Evolutionary conservation across 2,888 invertebrate species (phyloP).

Genomic region (Stenichneumon culpator): DNA sequence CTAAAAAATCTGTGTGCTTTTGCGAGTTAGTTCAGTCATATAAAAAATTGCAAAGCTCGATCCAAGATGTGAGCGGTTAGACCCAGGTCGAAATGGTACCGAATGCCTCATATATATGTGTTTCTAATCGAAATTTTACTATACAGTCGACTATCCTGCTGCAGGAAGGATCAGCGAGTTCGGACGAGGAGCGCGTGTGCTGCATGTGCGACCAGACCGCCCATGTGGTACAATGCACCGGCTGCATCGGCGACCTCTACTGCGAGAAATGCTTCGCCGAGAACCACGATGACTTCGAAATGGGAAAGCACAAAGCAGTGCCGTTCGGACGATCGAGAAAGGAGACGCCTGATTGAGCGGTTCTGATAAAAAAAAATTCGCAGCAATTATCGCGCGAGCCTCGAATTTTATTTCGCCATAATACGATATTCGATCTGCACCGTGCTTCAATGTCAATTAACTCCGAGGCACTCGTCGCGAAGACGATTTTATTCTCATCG

Average conservation of each 20-base stretch:
- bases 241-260: conserved; percentile 93
- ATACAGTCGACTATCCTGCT: not conserved
- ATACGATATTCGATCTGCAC: conserved; percentile 36
- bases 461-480: conserved; percentile 2
- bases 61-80: no score
- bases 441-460: conserved; percentile 36
- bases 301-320: conserved; percentile 75
- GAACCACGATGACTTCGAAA: conserved; percentile 89
- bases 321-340: conserved; percentile 69
- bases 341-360: conserved; percentile 49
- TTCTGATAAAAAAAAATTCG: not conserved
- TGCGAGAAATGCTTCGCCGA: conserved; percentile 92
- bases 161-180: conserved; percentile 42
- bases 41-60: no score
- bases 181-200: conserved; percentile 90
- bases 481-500: not conserved
- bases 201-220: conserved; percentile 93
- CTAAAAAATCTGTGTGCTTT: conserved; percentile 1
- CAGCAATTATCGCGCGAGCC: conserved; percentile 26
- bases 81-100: no score
- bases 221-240: conserved; percentile 90
- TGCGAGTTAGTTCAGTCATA: not conserved
- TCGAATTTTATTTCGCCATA: conserved; percentile 16
- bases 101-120: no score
- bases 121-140: no score